A percentile compares a stretch with the other conserved stretches of the same genome.
phyloP scores from a whole-genome alignment of 2,888 invertebrate species.

The Gerosis bhagava region DNA sequence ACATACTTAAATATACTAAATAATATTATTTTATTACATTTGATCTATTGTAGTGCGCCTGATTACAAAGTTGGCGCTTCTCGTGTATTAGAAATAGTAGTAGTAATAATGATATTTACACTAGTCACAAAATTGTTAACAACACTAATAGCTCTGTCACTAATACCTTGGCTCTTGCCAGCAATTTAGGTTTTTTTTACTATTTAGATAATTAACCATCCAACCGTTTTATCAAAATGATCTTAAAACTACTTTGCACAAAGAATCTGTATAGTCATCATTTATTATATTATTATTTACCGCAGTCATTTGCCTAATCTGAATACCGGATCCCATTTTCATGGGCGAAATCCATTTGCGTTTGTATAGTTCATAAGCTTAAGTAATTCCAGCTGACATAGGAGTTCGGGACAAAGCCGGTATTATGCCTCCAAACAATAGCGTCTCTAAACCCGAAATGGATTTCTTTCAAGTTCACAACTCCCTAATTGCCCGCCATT shows the following conservation, averaged over 20 bases:
- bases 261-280: constrained; percentile 14
- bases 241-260: constrained; percentile 9
- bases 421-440: constrained; percentile 25
- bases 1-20: no score
- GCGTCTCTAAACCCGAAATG: constrained; percentile 21
- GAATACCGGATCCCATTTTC: constrained; percentile 23
- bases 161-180: no score
- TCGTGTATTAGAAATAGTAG: no score
- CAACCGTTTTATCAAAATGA: no score
- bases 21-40: no score
- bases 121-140: no score
- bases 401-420: constrained; percentile 21
- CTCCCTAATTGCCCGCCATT: constrained; percentile 23
- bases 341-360: constrained; percentile 23
- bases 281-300: constrained; percentile 20
- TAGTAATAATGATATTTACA: no score
- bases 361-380: constrained; percentile 25
- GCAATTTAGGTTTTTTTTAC: no score
- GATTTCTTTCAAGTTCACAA: constrained; percentile 25
- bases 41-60: no score
- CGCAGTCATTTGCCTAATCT: constrained; percentile 24
- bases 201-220: no score
- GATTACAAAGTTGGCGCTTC: no score
- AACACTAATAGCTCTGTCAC: no score
- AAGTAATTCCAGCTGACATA: constrained; percentile 25